phyloP scores from a whole-genome alignment of 1,140 invertebrate genomes.

The Cherax quadricarinatus region DNA sequence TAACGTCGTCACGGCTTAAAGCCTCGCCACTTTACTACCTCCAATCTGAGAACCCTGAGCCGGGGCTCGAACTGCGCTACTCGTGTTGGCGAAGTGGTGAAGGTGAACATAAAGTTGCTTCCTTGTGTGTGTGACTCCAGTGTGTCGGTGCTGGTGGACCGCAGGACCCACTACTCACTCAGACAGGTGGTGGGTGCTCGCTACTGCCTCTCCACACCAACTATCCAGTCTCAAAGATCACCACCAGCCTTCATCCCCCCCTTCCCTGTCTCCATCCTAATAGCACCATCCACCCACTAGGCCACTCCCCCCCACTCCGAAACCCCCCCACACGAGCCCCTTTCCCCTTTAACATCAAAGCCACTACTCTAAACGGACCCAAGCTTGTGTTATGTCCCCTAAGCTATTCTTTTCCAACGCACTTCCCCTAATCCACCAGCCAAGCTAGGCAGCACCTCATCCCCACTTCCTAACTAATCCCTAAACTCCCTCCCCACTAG shows the following conservation, averaged over 20 bases:
- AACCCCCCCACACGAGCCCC: background rate
- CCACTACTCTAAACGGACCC: too few species aligned
- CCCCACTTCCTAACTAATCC: background rate
- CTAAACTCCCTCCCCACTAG: too few species aligned
- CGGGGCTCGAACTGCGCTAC: background rate
- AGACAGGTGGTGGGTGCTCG: background rate
- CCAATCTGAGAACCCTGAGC: background rate
- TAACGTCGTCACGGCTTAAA: background rate
- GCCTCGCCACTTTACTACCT: conserved; percentile 5
- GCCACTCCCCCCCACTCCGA: background rate
- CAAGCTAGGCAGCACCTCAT: background rate
- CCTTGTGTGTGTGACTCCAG: background rate
- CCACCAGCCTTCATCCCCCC: background rate
- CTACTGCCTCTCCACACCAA: background rate
- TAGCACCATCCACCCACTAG: background rate
- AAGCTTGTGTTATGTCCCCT: background rate
- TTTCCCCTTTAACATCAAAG: background rate
- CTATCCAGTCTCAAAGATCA: background rate
- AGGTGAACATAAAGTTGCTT: conserved; percentile 19
- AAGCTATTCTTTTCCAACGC: background rate
- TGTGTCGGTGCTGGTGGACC: conserved; percentile 2
- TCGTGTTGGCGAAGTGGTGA: background rate
- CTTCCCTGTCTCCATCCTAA: background rate
- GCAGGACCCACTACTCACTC: background rate
- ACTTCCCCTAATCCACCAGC: background rate